Evolutionary conservation across 2,113 vertebrate species (phyloP).

Genomic region (Ursus arctos): DNA sequence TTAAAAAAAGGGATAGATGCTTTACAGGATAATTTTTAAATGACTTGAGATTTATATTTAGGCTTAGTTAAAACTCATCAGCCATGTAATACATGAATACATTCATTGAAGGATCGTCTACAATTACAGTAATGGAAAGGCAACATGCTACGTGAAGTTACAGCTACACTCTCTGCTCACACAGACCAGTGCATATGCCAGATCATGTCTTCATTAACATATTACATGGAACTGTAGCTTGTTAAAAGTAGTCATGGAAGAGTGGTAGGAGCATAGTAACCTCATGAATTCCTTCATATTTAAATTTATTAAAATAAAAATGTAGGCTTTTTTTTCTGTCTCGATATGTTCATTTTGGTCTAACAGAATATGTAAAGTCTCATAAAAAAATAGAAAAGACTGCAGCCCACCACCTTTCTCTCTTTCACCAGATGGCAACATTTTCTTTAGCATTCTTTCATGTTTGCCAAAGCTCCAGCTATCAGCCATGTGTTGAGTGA

Average conservation of each 20-base stretch:
- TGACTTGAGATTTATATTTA: constrained; percentile 26
- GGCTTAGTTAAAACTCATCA: constrained; percentile 23
- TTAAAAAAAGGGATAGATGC: not conserved
- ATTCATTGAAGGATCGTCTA: not conserved
- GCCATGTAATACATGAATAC: not conserved
- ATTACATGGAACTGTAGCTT: not conserved
- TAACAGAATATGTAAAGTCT: not conserved
- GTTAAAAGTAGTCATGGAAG: constrained; percentile 5
- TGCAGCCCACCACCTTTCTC: not conserved
- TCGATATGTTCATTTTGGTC: constrained; percentile 34
- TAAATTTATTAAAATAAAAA: constrained; percentile 49
- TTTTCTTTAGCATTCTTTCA: constrained; percentile 23
- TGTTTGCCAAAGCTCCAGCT: not conserved
- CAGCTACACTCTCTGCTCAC: not conserved
- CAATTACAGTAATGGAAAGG: not conserved
- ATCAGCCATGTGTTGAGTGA: not conserved
- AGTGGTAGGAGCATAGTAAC: not conserved
- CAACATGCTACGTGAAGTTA: not conserved
- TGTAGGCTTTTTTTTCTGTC: not conserved
- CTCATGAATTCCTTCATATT: not conserved
- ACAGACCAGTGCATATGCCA: not conserved
- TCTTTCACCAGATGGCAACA: not conserved
- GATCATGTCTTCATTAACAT: not conserved
- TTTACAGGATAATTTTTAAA: constrained; percentile 35
- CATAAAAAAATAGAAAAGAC: not conserved